phyloP scores from a whole-genome alignment of 1,140 invertebrate genomes.

The Cyphomyrmex costatus region DNA sequence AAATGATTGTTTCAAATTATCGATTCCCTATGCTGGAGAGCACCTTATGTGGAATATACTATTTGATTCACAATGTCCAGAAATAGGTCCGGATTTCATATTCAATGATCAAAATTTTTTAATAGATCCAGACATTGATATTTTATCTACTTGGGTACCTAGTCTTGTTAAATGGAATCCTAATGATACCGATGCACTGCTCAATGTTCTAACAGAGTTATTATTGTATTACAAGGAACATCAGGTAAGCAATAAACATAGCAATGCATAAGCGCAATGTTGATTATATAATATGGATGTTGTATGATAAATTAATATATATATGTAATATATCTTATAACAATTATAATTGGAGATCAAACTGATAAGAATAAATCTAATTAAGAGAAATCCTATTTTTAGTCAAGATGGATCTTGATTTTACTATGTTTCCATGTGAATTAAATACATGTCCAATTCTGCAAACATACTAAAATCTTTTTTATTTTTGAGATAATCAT shows the following conservation, averaged over 20 bases:
- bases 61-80: slow-evolving; percentile 80
- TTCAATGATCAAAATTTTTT: slow-evolving; percentile 88
- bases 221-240: slow-evolving; percentile 87
- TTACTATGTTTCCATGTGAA: too few species aligned
- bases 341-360: too few species aligned
- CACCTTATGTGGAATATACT: slow-evolving; percentile 81
- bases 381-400: too few species aligned
- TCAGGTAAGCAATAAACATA: slow-evolving; percentile 86
- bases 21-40: slow-evolving; percentile 83
- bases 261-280: too few species aligned
- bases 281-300: not conserved
- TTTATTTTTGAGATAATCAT: too few species aligned
- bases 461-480: too few species aligned
- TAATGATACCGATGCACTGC: slow-evolving; percentile 85
- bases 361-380: too few species aligned
- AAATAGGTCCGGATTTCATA: slow-evolving; percentile 84
- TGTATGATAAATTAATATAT: not conserved
- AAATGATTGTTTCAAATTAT: slow-evolving; percentile 82
- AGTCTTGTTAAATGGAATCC: slow-evolving; percentile 88
- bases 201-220: slow-evolving; percentile 87
- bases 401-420: too few species aligned
- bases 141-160: slow-evolving; percentile 86
- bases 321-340: not conserved
- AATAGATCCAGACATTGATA: slow-evolving; percentile 85
- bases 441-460: too few species aligned